phyloP scores from a whole-genome alignment of 2,113 vertebrate species.

The Brachyhypopomus gauderio region DNA sequence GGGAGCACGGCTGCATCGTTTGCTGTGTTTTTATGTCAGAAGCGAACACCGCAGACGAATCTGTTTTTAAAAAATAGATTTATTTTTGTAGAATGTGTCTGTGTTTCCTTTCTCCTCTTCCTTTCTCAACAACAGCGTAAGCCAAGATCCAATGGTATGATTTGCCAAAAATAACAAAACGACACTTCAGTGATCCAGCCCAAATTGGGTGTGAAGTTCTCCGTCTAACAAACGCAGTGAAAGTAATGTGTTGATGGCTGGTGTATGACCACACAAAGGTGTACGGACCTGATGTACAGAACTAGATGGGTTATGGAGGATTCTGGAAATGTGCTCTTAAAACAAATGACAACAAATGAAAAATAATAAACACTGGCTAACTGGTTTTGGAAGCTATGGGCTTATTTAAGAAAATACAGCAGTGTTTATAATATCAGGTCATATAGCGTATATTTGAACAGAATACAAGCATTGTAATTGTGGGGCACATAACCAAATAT shows the following conservation, averaged over 20 bases:
- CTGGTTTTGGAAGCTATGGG: neutral
- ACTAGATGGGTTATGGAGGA: neutral
- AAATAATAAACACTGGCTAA: constrained; percentile 22
- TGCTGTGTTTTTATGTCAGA: neutral
- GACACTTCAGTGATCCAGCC: constrained; percentile 7
- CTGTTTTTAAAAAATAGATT: constrained; percentile 59
- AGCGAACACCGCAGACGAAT: neutral
- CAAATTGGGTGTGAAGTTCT: constrained; percentile 11
- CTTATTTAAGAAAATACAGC: neutral
- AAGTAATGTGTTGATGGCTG: constrained; percentile 10
- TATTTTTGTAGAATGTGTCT: constrained; percentile 57
- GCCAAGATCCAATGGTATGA: constrained; percentile 12
- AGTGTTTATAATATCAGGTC: neutral
- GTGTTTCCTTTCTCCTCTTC: constrained; percentile 28
- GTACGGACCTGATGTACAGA: neutral
- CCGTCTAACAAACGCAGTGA: constrained; percentile 25
- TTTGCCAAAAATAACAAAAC: neutral
- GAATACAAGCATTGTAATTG: neutral
- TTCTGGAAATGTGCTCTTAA: constrained; percentile 42
- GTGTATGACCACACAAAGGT: constrained; percentile 7
- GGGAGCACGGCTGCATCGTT: neutral
- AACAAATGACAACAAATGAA: neutral
- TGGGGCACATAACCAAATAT: neutral
- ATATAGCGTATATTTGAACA: neutral
- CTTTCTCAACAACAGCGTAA: constrained; percentile 5